These are phyloP conservation scores for Parasteatoda lunata DNA, from an alignment of 2,888 invertebrate species.

Conservation along the genomic window DNA sequence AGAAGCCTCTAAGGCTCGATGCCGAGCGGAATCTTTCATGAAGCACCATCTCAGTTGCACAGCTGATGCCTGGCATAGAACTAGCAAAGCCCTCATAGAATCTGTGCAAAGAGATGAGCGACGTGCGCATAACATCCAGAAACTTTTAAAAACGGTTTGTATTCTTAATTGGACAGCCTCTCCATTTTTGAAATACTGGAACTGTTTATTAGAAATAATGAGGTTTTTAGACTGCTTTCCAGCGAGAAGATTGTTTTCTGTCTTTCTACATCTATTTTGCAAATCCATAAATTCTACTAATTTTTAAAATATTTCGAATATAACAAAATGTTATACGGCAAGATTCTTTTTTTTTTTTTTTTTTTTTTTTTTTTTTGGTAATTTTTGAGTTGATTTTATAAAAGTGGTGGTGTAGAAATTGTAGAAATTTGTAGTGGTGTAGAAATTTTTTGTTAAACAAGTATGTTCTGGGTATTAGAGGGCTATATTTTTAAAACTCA, in stretches of 20 bases:
- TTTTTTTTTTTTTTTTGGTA: background rate
- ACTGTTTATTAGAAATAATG: no score
- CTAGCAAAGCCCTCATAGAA: constrained; percentile 40
- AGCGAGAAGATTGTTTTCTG: no score
- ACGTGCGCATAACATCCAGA: constrained; percentile 13
- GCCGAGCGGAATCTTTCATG: background rate
- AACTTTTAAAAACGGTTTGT: constrained; percentile 23
- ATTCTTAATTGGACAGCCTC: background rate
- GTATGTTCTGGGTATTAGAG: no score
- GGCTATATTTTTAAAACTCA: no score
- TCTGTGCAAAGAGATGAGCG: constrained; percentile 40
- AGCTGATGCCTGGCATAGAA: constrained; percentile 30
- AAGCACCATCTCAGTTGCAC: background rate
- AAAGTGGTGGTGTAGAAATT: background rate
- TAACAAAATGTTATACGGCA: no score
- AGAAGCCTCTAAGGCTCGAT: constrained; percentile 12
- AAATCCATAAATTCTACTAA: no score
- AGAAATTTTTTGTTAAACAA: background rate
- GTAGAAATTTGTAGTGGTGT: no score
- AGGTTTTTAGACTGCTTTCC: no score
- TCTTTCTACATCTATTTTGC: no score
- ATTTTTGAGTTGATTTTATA: background rate
- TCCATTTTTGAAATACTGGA: no score
- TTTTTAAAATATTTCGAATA: no score
- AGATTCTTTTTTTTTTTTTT: no score